These are phyloP conservation scores for Nipponacmea schrenckii DNA, from an alignment of 2,888 invertebrate species.

Conservation along the genomic window DNA sequence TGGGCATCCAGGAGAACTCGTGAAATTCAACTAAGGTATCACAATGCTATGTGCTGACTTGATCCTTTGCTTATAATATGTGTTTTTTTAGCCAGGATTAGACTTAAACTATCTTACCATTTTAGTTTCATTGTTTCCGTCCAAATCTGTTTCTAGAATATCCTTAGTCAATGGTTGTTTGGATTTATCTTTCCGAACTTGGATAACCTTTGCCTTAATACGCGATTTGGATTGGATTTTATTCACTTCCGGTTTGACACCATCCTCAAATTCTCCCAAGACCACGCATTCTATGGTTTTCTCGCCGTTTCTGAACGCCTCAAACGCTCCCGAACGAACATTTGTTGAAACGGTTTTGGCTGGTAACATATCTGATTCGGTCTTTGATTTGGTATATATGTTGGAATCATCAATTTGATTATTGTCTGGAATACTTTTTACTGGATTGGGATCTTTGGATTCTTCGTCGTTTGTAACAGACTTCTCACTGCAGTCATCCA, in stretches of 20 bases:
- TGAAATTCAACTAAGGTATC: too few species aligned
- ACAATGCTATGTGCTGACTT: too few species aligned
- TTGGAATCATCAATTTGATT: background rate
- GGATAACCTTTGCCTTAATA: background rate
- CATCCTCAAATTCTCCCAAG: background rate
- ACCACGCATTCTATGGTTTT: background rate
- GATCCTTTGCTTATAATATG: too few species aligned
- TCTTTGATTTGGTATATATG: background rate
- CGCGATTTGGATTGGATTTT: background rate
- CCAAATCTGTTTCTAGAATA: too few species aligned
- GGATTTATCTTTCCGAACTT: background rate
- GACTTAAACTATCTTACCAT: too few species aligned
- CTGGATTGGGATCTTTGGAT: background rate
- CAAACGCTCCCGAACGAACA: background rate
- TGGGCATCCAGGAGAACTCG: too few species aligned
- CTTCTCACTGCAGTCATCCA: too few species aligned
- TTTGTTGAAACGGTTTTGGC: background rate
- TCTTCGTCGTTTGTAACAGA: too few species aligned
- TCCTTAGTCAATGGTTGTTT: background rate
- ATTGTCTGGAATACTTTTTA: constrained; percentile 5
- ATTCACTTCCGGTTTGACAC: background rate
- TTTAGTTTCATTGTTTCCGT: too few species aligned
- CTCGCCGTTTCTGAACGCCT: background rate
- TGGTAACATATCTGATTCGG: background rate
- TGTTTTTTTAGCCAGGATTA: too few species aligned